Base-by-base conservation (phyloP, 2,113 vertebrate species). In the Tachysurus vachellii region DNA sequence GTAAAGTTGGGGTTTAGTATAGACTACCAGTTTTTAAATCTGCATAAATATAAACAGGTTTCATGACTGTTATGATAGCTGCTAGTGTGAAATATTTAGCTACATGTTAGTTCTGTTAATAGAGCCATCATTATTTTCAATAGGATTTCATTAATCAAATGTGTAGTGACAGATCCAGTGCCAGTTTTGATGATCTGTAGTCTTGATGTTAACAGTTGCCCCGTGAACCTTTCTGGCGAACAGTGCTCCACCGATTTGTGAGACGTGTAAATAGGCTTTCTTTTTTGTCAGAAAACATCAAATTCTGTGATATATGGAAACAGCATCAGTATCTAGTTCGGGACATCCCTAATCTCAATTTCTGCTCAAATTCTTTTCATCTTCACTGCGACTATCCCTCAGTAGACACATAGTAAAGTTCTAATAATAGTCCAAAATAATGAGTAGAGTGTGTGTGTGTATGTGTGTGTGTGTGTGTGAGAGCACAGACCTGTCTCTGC, bases 401-500 rank as follows among this genome's bases (percentile, higher is more conserved):
- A 44, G n/a, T 80, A 62, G 36, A 71, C 84, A 21, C 71, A n/a
- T 64, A 64, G 71, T 77, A n/a, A 3, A 17, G 36, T 57, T 5
- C 59, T 80, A 47, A 61, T 54, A 31, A 81, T 85, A 73, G 56
- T 82, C 21, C 42, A 57, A 61, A 82, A 85, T 88, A 82, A 84
- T 71, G 64, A 82, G 64, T 21, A 71, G 75, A 84, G 76, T 81
- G 90, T 80, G 54, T 87, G 89, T 89, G 91, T 91, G 91, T 83
- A 81, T 75, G 31, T 71, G 57, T 75, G 44, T 89, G 0, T 84
- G n/a, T 87, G 44, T 23, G 26, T 88, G 1, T 92, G 53, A 81
- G 80, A 9, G 23, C 87, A 0, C 90, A 99, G 98, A 99, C 90
- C 93, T 99, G 87, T 99, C 98, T 9, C 92, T 99, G 88, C 90